Base-by-base conservation (phyloP, 1,140 invertebrate species). In the Aphelinus atriplicis region DNA sequence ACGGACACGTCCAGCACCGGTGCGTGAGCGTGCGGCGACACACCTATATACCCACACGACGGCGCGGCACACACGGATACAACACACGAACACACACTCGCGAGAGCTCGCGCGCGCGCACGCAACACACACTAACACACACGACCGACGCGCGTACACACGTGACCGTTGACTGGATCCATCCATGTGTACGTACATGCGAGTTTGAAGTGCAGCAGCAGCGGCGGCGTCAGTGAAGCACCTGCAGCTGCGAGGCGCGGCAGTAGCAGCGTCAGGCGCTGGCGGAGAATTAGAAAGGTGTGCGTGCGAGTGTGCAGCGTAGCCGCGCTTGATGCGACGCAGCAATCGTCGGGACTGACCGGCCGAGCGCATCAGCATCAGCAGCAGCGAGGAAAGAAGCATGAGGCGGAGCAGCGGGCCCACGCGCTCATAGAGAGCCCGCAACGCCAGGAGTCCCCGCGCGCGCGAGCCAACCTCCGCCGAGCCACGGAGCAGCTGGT, bases 311-410 rank as follows among this genome's bases (percentile, higher is more conserved):
- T 7, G 6, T 45, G 55, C 60, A 46, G 53, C 72, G 71, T 67
- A 66, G 2, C 2, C 3, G 61, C 46, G 26, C 61, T 48, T 47
- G 61, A 77, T 78, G 77, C 73, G 71, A 80, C 75, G 75, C 62
- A 61, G 69, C 26, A 26, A 26, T 26, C 26, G 26, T 43, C 6
- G 55, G 64, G 7, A 66, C 50, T 26, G 55, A 66, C 43, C 50
- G 64, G 64, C 42, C 26, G 51, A 51, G 3, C 5, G 3, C 26
- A 66, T 26, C 2, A 50, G 46, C 45, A 50, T 45, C 10, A 45
- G 4, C 4, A 65, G 4, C 63, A 6, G 50, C 42, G 50, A 55
- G 26, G 26, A 26, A 26, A 26, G 26, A 26, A 26, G 26, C 26
- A 26, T 26, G 26, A 26, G 26, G 26, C 26, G 26, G 26, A 26